Conservation (phyloP, 2,888 invertebrate genomes). For the Branchellion lobata region DNA sequence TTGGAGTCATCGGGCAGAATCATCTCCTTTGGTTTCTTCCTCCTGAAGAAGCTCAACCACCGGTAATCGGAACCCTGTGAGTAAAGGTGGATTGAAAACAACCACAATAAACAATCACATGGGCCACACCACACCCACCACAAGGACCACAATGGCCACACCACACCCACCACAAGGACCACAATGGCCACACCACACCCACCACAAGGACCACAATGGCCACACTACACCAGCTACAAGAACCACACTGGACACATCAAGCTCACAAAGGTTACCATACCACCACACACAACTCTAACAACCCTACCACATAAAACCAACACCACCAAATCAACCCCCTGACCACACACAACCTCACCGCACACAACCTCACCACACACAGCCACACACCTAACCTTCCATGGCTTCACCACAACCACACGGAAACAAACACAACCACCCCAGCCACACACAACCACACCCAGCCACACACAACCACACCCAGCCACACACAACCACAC, state of each 20-base stretch:
- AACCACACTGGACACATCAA: too few species aligned
- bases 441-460: too few species aligned
- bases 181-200: too few species aligned
- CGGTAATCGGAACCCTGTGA: not conserved
- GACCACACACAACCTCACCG: not conserved
- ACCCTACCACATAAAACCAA: too few species aligned
- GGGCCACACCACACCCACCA: not conserved
- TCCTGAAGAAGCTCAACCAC: slow-evolving; percentile 12
- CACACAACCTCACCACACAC: not conserved
- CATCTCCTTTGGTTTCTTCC: slow-evolving; percentile 74
- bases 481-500: too few species aligned
- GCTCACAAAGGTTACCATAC: too few species aligned
- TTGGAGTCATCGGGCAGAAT: slow-evolving; percentile 91
- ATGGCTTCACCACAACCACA: not conserved
- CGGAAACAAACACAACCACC: not conserved
- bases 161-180: too few species aligned
- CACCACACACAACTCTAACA: too few species aligned
- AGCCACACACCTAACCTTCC: not conserved
- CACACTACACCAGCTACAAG: too few species aligned
- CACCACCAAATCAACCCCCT: not conserved
- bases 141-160: not conserved
- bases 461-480: too few species aligned
- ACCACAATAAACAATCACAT: too few species aligned
- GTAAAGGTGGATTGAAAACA: not conserved
- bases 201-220: not conserved